Conservation (phyloP, 2,797 vertebrate species). For the Octomys mimax region DNA sequence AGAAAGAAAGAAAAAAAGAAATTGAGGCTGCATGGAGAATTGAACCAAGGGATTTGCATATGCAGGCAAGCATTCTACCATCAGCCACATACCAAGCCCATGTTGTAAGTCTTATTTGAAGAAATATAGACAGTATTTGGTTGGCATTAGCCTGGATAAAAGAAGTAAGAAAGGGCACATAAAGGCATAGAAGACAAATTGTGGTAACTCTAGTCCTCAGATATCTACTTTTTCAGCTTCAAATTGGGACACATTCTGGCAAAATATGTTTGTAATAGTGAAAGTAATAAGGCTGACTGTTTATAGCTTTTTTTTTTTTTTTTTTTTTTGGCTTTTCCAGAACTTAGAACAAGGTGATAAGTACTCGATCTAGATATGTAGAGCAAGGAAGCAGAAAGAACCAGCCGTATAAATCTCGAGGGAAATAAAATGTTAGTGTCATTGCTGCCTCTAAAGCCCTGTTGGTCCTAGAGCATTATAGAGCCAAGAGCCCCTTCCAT, state of each 20-base stretch:
- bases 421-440: conserved; percentile 32
- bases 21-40: neutral
- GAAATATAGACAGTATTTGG: neutral
- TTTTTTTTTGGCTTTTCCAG: neutral
- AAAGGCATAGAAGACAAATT: neutral
- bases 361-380: neutral
- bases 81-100: neutral
- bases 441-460: conserved; percentile 28
- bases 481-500: neutral
- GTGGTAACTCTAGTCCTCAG: neutral
- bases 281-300: neutral
- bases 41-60: neutral
- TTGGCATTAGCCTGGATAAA: neutral
- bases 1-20: neutral
- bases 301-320: neutral
- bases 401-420: neutral
- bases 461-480: neutral
- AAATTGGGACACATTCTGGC: conserved; percentile 25
- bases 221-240: neutral
- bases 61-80: neutral
- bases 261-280: neutral
- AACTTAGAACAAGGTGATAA: neutral
- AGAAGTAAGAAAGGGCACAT: neutral
- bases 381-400: conserved; percentile 39
- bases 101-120: conserved; percentile 45